A percentile compares a stretch with the other conserved stretches of the same genome.
Conservation (phyloP, 2,888 invertebrate genomes). For the Embidobia sp. region DNA sequence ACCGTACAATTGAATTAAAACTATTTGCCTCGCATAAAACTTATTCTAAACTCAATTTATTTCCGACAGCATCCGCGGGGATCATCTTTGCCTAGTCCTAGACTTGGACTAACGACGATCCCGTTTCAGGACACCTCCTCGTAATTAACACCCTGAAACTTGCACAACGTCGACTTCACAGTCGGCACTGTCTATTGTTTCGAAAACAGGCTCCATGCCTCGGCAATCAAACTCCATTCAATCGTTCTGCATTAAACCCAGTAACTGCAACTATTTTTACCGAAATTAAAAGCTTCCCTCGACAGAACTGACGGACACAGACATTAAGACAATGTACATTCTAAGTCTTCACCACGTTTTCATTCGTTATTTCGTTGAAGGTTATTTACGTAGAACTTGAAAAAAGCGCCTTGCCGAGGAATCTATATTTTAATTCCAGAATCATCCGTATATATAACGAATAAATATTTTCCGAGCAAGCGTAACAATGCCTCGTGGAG, state of each 20-base stretch:
- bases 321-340: too few species aligned
- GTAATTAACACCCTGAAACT: conserved; percentile 34
- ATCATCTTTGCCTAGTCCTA: conserved; percentile 41
- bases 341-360: too few species aligned
- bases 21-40: conserved; percentile 67
- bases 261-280: too few species aligned
- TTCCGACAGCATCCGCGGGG: conserved; percentile 52
- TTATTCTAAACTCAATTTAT: conserved; percentile 67
- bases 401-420: neutral
- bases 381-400: too few species aligned
- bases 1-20: conserved; percentile 67
- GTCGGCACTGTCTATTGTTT: too few species aligned
- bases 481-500: conserved; percentile 12
- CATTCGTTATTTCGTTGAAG: too few species aligned
- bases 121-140: conserved; percentile 25
- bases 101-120: conserved; percentile 28
- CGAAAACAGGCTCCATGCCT: neutral
- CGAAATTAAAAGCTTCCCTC: too few species aligned
- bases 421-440: conserved; percentile 3
- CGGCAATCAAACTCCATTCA: conserved; percentile 35
- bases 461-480: neutral
- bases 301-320: too few species aligned
- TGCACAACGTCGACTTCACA: neutral
- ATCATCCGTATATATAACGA: conserved; percentile 8
- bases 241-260: conserved; percentile 2